These are phyloP conservation scores for Acrobasis suavella DNA, from an alignment of 2,888 invertebrate species.

Conservation along the genomic window DNA sequence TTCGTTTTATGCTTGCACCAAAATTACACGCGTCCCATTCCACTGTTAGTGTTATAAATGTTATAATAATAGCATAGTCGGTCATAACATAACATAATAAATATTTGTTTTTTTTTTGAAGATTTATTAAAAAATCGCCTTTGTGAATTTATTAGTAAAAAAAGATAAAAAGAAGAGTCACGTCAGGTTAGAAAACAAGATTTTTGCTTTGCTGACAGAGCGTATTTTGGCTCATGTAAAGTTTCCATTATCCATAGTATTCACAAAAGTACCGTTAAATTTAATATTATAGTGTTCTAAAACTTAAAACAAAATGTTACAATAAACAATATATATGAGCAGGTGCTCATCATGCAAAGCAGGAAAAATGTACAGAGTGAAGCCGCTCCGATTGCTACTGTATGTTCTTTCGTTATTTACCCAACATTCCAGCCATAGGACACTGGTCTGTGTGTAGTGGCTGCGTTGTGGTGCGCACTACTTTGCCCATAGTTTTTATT, in stretches of 20 bases:
- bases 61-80: too few species aligned
- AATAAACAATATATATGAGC: constrained; percentile 16
- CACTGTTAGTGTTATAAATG: too few species aligned
- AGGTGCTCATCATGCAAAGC: constrained; percentile 38
- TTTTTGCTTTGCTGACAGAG: too few species aligned
- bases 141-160: too few species aligned
- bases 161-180: too few species aligned
- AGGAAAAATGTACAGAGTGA: constrained; percentile 39
- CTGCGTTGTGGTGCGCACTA: constrained; percentile 53
- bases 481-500: constrained; percentile 65
- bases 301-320: not conserved
- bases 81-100: too few species aligned
- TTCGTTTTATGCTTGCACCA: too few species aligned
- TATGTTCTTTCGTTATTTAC: constrained; percentile 56
- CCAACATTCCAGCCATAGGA: constrained; percentile 76
- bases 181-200: too few species aligned
- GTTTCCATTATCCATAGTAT: not conserved
- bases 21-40: too few species aligned
- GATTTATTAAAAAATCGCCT: too few species aligned
- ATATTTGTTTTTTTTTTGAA: too few species aligned
- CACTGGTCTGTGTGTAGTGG: constrained; percentile 62
- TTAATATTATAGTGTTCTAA: not conserved
- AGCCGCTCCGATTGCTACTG: constrained; percentile 43
- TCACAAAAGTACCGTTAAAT: not conserved
- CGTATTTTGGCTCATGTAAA: too few species aligned